Evolutionary conservation across 2,888 invertebrate species (phyloP).

Genomic region (Neoascia interrupta): DNA sequence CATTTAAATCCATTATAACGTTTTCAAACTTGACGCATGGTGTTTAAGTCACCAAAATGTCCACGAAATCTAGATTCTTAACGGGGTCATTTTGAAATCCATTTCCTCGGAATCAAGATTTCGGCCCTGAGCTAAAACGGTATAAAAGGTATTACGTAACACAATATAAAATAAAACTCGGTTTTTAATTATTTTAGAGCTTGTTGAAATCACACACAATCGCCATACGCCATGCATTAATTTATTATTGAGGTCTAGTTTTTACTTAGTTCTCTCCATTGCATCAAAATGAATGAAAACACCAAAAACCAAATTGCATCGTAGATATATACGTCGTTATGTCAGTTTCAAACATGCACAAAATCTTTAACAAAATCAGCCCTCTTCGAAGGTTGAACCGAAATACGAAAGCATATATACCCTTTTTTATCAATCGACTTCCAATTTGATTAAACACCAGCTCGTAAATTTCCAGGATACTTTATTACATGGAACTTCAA

Average conservation of each 20-base stretch:
- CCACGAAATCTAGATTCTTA: no score
- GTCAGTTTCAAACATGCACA: slow-evolving; percentile 26
- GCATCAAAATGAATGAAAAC: slow-evolving; percentile 8
- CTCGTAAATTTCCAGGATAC: slow-evolving; percentile 84
- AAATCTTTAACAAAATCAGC: slow-evolving; percentile 1
- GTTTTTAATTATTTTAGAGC: no score
- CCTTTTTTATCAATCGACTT: slow-evolving; percentile 29
- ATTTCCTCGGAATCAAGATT: no score
- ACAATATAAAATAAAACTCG: no score
- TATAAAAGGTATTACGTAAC: no score
- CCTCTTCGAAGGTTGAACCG: slow-evolving; percentile 5
- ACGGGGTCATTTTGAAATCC: no score
- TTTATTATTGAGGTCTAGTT: no score
- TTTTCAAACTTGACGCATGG: no score
- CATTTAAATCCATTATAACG: no score
- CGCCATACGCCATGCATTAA: background rate
- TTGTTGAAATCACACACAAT: no score
- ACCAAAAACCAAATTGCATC: slow-evolving; percentile 18
- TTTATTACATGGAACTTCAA: slow-evolving; percentile 91
- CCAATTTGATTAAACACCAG: slow-evolving; percentile 63
- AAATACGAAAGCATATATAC: slow-evolving; percentile 29
- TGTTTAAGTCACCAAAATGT: no score
- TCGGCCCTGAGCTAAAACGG: no score
- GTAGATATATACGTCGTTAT: slow-evolving; percentile 38
- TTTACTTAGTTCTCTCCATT: slow-evolving; percentile 39